Percentiles rank a stretch among this genome's conserved stretches.
Conservation (phyloP, 2,113 vertebrate genomes). For the Centropus bengalensis region DNA sequence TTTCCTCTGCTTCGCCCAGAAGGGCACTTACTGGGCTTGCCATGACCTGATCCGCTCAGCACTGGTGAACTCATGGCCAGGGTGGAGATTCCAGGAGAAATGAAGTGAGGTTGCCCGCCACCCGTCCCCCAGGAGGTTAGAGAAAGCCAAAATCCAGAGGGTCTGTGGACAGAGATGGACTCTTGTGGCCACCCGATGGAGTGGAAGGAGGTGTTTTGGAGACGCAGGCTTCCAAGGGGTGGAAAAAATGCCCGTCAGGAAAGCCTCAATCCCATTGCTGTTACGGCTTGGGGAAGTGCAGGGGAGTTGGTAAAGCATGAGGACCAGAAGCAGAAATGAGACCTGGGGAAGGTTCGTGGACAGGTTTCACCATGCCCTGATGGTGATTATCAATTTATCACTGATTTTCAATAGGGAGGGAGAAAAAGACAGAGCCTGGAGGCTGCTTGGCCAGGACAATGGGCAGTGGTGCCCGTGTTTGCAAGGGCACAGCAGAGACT, state of each 20-base stretch:
- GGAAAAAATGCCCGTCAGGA: neutral
- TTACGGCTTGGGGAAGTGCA: neutral
- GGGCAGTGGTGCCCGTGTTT: neutral
- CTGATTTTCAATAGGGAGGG: neutral
- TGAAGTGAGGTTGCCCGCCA: neutral
- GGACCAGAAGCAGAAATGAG: neutral
- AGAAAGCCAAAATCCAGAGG: neutral
- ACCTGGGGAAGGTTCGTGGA: neutral
- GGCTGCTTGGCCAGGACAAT: neutral
- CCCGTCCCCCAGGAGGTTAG: neutral
- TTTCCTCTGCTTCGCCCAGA: constrained; percentile 10
- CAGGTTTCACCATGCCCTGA: neutral
- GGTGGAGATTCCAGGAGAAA: neutral
- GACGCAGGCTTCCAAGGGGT: neutral
- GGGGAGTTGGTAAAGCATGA: neutral
- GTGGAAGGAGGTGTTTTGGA: neutral
- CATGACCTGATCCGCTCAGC: neutral
- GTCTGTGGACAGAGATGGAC: accelerated
- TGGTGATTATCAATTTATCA: too few species aligned
- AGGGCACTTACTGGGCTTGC: neutral
- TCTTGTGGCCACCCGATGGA: neutral
- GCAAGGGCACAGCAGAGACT: neutral
- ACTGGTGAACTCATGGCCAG: neutral
- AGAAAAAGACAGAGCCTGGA: neutral
- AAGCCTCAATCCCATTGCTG: neutral